phyloP scores from a whole-genome alignment of 2,113 vertebrate species.

The Cairina moschata region DNA sequence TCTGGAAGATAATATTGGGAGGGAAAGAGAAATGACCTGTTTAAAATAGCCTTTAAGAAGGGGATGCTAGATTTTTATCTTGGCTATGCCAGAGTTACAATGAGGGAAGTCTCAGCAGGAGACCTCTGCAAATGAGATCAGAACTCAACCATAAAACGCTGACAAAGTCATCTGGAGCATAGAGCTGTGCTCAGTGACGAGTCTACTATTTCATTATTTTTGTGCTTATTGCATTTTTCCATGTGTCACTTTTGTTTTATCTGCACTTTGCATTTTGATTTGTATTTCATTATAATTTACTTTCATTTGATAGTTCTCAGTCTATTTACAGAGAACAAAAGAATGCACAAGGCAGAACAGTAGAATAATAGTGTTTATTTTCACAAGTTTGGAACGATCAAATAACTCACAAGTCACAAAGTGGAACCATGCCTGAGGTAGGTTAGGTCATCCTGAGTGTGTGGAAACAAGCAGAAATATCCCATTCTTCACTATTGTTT shows the following conservation, averaged over 20 bases:
- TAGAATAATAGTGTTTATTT: slow-evolving; percentile 68
- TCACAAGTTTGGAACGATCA: slow-evolving; percentile 56
- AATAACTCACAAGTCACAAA: slow-evolving; percentile 51
- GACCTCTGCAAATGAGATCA: slow-evolving; percentile 40
- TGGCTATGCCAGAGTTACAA: background rate
- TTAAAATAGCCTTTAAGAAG: background rate
- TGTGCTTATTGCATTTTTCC: background rate
- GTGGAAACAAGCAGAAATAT: slow-evolving; percentile 63
- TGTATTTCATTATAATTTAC: slow-evolving; percentile 46
- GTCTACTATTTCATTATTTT: background rate
- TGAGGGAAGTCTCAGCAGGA: slow-evolving; percentile 6
- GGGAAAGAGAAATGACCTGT: background rate
- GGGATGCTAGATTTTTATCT: background rate
- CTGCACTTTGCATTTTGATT: slow-evolving; percentile 7
- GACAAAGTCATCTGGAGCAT: background rate
- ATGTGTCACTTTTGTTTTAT: slow-evolving; percentile 42
- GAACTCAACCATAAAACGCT: background rate
- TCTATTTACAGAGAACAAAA: slow-evolving; percentile 61
- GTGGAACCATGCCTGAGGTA: slow-evolving; percentile 47
- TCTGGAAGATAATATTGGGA: background rate
- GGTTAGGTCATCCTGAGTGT: slow-evolving; percentile 51
- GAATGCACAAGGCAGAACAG: slow-evolving; percentile 35
- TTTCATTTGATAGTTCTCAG: slow-evolving; percentile 38
- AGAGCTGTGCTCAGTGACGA: background rate
- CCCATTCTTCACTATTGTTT: slow-evolving; percentile 61